Percentiles rank a stretch among this genome's conserved stretches.
Evolutionary conservation across 2,888 invertebrate genomes (phyloP).

Genomic region (Drosophila conformis): DNA sequence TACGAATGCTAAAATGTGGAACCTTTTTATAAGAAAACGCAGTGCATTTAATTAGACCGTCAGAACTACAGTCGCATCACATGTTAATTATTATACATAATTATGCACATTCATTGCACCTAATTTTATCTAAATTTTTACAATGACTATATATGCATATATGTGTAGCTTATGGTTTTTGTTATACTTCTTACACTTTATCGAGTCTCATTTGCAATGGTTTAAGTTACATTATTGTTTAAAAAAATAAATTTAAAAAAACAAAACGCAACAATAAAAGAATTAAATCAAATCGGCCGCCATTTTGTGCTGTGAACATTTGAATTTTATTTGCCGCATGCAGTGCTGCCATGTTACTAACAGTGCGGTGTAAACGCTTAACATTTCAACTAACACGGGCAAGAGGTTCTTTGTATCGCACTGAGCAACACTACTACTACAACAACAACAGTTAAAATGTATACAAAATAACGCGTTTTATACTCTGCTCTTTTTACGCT

Average conservation of each 20-base stretch:
- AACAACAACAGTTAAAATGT: conserved; percentile 45
- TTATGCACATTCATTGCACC: conserved; percentile 68
- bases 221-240: conserved; percentile 34
- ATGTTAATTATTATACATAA: conserved; percentile 63
- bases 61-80: conserved; percentile 52
- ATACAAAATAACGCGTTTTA: conserved; percentile 72
- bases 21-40: conserved; percentile 42
- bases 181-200: conserved; percentile 34
- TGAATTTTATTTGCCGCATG: conserved; percentile 18
- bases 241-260: conserved; percentile 19
- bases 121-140: conserved; percentile 46
- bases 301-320: conserved; percentile 32
- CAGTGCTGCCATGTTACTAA: conserved; percentile 55
- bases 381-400: conserved; percentile 39
- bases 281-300: conserved; percentile 21
- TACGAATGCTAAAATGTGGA: conserved; percentile 42
- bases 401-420: conserved; percentile 30
- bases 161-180: conserved; percentile 37
- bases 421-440: conserved; percentile 23
- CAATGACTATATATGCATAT: conserved; percentile 16
- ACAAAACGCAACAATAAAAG: conserved; percentile 50
- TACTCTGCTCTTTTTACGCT: conserved; percentile 71
- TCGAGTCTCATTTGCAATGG: conserved; percentile 61
- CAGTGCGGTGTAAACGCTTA: conserved; percentile 47
- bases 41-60: conserved; percentile 68